These are phyloP conservation scores for Seriola aureovittata DNA, from an alignment of 2,113 vertebrate genomes.

Conservation along the genomic window DNA sequence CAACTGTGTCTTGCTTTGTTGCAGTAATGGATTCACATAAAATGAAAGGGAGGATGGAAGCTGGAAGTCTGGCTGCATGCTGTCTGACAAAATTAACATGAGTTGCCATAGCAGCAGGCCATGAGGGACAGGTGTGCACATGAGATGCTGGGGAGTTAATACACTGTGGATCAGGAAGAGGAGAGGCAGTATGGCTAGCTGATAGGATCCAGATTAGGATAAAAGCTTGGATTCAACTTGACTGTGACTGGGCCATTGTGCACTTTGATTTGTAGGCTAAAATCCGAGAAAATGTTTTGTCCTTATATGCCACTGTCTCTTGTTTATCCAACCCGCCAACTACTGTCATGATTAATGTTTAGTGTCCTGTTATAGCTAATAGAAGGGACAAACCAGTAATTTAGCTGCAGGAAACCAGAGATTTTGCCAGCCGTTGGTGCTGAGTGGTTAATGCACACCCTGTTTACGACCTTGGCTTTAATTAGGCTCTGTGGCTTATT, in stretches of 20 bases:
- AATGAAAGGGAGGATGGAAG: constrained; percentile 73
- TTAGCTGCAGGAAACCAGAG: neutral
- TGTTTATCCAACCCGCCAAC: neutral
- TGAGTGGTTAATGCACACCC: neutral
- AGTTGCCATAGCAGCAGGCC: constrained; percentile 79
- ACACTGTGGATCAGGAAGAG: constrained; percentile 44
- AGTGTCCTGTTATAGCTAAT: neutral
- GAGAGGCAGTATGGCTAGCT: constrained; percentile 19
- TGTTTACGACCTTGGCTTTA: neutral
- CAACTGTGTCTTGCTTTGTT: constrained; percentile 77
- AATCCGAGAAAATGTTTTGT: neutral
- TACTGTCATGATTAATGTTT: neutral
- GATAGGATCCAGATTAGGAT: constrained; percentile 26
- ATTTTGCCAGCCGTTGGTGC: neutral
- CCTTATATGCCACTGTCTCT: neutral
- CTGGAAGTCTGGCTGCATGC: constrained; percentile 66
- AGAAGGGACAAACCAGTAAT: neutral
- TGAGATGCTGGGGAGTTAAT: constrained; percentile 67
- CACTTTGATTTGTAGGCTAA: constrained; percentile 23
- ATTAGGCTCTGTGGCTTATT: neutral
- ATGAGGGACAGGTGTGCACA: constrained; percentile 74
- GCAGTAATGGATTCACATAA: constrained; percentile 72
- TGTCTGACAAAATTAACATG: constrained; percentile 65
- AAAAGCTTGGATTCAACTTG: constrained; percentile 18
- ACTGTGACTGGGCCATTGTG: constrained; percentile 26